Percentiles rank a stretch among this genome's conserved stretches.
phyloP scores from a whole-genome alignment of 2,797 vertebrate genomes.

The Limnodromus scolopaceus region DNA sequence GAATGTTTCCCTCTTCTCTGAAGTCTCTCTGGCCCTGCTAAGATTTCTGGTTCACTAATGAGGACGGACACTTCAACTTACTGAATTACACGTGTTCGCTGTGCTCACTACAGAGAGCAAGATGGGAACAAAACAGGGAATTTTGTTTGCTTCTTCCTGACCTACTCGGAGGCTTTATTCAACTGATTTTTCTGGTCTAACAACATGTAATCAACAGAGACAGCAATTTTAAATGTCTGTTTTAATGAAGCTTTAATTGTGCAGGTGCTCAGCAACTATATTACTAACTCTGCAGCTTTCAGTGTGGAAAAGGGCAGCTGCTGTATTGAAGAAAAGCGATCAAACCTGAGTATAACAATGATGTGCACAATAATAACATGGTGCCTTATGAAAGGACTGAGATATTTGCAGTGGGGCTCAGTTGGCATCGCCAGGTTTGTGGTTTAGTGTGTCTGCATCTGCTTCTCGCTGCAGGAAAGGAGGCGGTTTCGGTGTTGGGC shows the following conservation, averaged over 20 bases:
- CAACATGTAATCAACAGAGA: not conserved
- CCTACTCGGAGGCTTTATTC: not conserved
- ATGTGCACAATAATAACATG: not conserved
- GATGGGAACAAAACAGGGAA: not conserved
- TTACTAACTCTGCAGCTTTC: not conserved
- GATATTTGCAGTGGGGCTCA: not conserved
- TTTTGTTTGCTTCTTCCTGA: not conserved
- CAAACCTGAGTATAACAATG: not conserved
- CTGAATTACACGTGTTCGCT: rapidly evolving
- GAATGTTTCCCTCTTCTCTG: not conserved
- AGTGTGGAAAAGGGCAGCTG: not conserved
- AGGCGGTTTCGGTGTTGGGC: not conserved
- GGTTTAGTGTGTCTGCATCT: not conserved
- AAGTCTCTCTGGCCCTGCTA: not conserved
- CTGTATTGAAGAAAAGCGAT: not conserved
- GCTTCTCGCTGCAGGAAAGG: not conserved
- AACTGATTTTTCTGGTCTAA: not conserved
- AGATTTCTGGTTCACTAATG: not conserved
- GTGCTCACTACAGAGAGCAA: not conserved
- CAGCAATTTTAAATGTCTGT: not conserved
- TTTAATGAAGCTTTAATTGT: conserved; percentile 44
- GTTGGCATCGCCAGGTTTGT: not conserved
- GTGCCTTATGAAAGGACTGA: not conserved
- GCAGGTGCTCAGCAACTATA: not conserved
- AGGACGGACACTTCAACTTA: not conserved